Evolutionary conservation across 2,888 invertebrate genomes (phyloP).

Genomic region (Bibio marci): DNA sequence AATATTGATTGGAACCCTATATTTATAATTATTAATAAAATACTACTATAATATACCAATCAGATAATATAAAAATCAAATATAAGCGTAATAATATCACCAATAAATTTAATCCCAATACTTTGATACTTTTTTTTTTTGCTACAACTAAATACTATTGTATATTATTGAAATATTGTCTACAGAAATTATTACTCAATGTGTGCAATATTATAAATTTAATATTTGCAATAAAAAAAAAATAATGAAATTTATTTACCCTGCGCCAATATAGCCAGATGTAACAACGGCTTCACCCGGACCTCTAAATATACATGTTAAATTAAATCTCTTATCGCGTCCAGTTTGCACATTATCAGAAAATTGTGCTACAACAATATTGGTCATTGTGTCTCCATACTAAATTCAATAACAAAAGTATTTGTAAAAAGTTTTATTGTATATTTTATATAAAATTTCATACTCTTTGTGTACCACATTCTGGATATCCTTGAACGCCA

Average conservation of each 20-base stretch:
- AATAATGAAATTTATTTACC: conserved; percentile 34
- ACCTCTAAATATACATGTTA: conserved; percentile 82
- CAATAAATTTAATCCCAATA: no score
- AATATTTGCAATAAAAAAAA: no score
- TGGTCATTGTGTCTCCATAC: conserved; percentile 87
- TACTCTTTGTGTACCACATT: conserved; percentile 78
- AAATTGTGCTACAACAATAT: conserved; percentile 86
- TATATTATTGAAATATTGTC: no score
- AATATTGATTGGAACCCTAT: no score
- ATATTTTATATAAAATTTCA: conserved; percentile 1
- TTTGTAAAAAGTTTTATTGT: conserved; percentile 3
- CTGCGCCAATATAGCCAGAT: conserved; percentile 81
- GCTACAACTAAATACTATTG: no score
- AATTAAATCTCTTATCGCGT: conserved; percentile 75
- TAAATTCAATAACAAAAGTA: conserved; percentile 24
- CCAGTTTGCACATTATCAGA: conserved; percentile 86
- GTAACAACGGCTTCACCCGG: conserved; percentile 88
- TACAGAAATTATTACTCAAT: no score
- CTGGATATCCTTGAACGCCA: conserved; percentile 82
- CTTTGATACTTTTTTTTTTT: no score
- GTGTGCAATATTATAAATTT: no score
- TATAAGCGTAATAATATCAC: no score
- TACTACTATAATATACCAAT: no score
- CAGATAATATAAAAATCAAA: no score
- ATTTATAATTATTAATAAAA: no score